Percentiles rank a stretch among this genome's conserved stretches.
Conservation (phyloP, 2,113 vertebrate species). For the Parus major region DNA sequence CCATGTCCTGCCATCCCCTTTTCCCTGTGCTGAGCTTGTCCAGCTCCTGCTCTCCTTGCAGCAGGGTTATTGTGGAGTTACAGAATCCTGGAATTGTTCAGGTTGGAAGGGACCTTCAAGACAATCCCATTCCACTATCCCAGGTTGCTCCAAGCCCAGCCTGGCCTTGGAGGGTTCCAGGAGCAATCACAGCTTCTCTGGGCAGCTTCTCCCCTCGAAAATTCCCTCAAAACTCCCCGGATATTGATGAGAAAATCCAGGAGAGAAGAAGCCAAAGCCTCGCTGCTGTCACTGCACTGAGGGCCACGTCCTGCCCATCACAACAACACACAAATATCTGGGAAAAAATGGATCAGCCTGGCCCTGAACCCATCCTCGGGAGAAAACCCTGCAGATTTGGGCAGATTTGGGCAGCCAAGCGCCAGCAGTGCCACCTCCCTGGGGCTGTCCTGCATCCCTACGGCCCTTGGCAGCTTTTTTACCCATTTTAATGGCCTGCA, state of each 20-base stretch:
- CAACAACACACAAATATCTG: fast-evolving
- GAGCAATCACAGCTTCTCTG: neutral
- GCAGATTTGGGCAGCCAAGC: neutral
- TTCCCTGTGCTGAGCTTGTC: neutral
- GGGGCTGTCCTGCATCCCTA: neutral
- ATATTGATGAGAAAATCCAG: neutral
- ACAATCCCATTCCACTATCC: too few relatives aligned
- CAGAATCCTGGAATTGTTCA: too few relatives aligned
- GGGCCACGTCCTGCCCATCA: neutral
- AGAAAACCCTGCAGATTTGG: neutral
- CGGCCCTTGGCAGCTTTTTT: neutral
- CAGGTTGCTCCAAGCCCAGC: neutral
- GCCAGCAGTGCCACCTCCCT: neutral
- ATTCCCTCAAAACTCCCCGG: neutral
- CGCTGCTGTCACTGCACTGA: fast-evolving
- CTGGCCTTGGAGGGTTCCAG: neutral
- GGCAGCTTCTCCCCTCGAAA: too few relatives aligned
- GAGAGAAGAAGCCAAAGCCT: neutral
- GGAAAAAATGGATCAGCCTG: neutral
- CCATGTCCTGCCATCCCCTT: neutral
- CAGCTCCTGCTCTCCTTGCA: neutral
- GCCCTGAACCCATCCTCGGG: neutral
- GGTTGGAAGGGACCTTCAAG: neutral
- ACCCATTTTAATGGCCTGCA: neutral
- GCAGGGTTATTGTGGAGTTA: fast-evolving